Base-by-base conservation (phyloP, 2,888 invertebrate species). In the Stratiomys singularior region DNA sequence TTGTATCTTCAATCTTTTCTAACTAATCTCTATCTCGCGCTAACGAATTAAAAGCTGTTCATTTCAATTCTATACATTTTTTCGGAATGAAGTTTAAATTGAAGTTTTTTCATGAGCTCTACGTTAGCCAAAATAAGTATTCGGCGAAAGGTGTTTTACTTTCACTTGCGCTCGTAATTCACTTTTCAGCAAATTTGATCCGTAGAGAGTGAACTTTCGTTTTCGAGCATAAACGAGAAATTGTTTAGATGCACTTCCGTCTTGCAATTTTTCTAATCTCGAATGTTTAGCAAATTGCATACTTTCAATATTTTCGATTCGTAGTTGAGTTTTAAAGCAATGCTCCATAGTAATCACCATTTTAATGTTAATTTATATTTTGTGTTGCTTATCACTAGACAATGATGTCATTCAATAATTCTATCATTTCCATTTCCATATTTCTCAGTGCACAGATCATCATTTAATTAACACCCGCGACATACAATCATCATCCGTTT, bases 381-480 rank as follows among this genome's bases (percentile, higher is more conserved):
- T 37, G 9, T 37, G 15, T 52, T 52, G 7, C 52, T 52, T 52
- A 18, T 52, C n/a, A 52, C 52, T 7, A 52, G 18, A 4, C 15
- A 37, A 37, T 60, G 58, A 60, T 7, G 23, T 60, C 58, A 60
- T 52, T 15, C 52, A 18, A 23, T 60, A 4, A 1, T 18, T 18
- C 13, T 30, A 64, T 64, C 64, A 64, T 64, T n/a, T 30, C 25
- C 28, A 27, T 28, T 18, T 64, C 2, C 23, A 25, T 25, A 9
- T 25, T 25, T 60, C 13, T 23, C 5, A 9, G 18, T 5, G n/a
- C 30, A 15, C 18, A 64, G 9, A 64, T 1, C 64, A 64, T 64
- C 64, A 64, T 64, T 64, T 64, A 64, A 64, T 64, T 64, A 64
- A 64, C 64, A 64, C n/a, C 64, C 64, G 64, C 25, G 64, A 64